Evolutionary conservation across 2,113 vertebrate genomes (phyloP).

Genomic region (Alethe diademata): DNA sequence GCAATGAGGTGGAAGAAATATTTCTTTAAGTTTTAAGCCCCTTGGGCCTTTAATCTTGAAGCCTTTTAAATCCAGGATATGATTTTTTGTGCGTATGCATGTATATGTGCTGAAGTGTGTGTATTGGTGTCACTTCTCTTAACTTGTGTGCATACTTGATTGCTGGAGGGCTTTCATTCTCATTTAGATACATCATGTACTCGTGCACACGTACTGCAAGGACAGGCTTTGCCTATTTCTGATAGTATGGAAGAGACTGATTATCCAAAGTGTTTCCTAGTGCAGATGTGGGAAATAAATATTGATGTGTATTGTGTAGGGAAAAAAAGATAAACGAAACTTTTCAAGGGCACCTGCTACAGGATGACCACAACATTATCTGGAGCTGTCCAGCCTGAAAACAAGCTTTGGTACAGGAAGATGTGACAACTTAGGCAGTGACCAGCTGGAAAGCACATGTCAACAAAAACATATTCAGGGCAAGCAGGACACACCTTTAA

Average conservation of each 20-base stretch:
- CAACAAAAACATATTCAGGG: neutral
- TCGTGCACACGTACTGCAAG: neutral
- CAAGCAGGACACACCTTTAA: neutral
- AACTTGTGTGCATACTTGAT: constrained; percentile 74
- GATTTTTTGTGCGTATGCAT: constrained; percentile 63
- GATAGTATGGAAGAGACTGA: neutral
- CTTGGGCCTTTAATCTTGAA: constrained; percentile 75
- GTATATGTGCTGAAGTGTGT: constrained; percentile 39
- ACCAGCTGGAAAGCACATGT: neutral
- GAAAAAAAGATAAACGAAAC: neutral
- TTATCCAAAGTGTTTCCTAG: neutral
- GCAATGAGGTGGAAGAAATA: constrained; percentile 72
- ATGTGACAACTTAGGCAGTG: fast-evolving
- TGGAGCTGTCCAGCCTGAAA: neutral
- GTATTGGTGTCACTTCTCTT: constrained; percentile 79
- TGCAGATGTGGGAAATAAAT: neutral
- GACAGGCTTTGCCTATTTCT: neutral
- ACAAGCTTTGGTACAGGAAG: neutral
- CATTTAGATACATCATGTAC: constrained; percentile 25
- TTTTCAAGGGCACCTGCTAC: neutral
- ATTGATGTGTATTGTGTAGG: neutral
- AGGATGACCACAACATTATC: neutral
- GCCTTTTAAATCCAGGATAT: constrained; percentile 82
- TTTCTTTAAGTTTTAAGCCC: constrained; percentile 77
- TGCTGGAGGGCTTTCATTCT: constrained; percentile 50